Conservation (phyloP, 2,113 vertebrate species). For the Ursus arctos region DNA sequence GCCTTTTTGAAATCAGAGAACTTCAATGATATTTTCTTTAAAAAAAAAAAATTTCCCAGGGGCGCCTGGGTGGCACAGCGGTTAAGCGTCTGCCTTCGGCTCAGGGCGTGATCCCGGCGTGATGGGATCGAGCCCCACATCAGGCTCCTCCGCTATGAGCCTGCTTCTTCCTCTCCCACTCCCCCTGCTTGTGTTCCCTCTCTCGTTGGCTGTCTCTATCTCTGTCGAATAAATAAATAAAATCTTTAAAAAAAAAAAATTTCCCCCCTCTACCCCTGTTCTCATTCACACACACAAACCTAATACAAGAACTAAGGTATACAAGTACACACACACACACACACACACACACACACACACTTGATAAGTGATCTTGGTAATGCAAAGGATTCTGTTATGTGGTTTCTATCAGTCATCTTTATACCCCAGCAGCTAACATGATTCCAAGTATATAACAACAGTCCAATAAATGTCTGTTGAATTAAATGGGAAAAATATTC, state of each 20-base stretch:
- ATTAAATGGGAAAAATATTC: constrained; percentile 43
- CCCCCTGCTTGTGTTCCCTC: too few relatives aligned
- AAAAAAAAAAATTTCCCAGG: background rate
- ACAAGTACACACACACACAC: background rate
- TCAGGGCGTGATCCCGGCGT: too few relatives aligned
- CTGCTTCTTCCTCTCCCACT: too few relatives aligned
- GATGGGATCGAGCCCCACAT: too few relatives aligned
- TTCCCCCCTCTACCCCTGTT: background rate
- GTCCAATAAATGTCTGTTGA: background rate
- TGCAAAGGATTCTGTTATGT: background rate
- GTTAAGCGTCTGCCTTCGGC: too few relatives aligned
- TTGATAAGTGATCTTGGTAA: background rate
- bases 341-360: too few relatives aligned
- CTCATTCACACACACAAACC: background rate
- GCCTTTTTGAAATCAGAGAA: constrained; percentile 41
- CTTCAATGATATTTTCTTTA: background rate
- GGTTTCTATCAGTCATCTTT: constrained; percentile 15
- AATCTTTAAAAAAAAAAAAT: background rate
- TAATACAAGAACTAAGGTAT: constrained; percentile 15
- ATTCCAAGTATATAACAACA: constrained; percentile 31
- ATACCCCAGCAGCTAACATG: background rate
- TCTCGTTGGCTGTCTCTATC: too few relatives aligned
- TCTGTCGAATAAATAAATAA: too few relatives aligned
- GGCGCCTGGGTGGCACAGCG: too few relatives aligned
- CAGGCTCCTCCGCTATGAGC: too few relatives aligned